Evolutionary conservation across 2,888 invertebrate genomes (phyloP), one percentile per base, ranked within the genome.

Genomic region (Thalpophila matura): DNA sequence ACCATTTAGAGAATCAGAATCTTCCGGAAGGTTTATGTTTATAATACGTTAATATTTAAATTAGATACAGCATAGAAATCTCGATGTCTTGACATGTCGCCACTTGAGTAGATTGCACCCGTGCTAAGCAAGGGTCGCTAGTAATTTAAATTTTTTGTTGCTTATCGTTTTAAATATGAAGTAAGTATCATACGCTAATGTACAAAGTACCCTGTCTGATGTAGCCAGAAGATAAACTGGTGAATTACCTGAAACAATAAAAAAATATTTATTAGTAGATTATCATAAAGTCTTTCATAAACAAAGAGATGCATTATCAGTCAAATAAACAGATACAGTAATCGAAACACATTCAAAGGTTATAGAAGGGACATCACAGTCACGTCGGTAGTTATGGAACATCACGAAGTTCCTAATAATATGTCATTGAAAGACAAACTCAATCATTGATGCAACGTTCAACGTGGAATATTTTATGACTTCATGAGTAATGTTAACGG

Each of bases 331-430:
- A 42, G 22, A 43, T 60, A 47, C 14, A 56, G 38, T 68, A 47
- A 68, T 69, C 6, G 33, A 45, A 61, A 70, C 20, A 33, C 6
- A 56, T 53, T 35, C 18, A 74, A 71, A 69, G 75, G 70, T 74
- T 74, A 54, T 69, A 74, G 56, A 74, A 74, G 70, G 70, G 53
- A 71, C 54, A 62, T 27, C 22, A 18, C 9, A 64, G 58, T 54
- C 70, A 69, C 59, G 58, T 40, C 49, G 40, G 40, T 58, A 46
- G 47, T 57, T 60, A 61, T 35, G 16, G 53, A 57, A 46, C 43
- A 54, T 64, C 69, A 74, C 75, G 75, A 69, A 47, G 7, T 38
- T 74, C 38, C 35, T 79, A 63, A 63, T 78, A 71, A 58, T 53
- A 61, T 79, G 62, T 58, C 64, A 75, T 79, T 75, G 64, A 38